Evolutionary conservation across 2,797 vertebrate genomes (phyloP), one percentile per base, ranked within the genome.

Genomic region (Sebastiscus tertius): DNA sequence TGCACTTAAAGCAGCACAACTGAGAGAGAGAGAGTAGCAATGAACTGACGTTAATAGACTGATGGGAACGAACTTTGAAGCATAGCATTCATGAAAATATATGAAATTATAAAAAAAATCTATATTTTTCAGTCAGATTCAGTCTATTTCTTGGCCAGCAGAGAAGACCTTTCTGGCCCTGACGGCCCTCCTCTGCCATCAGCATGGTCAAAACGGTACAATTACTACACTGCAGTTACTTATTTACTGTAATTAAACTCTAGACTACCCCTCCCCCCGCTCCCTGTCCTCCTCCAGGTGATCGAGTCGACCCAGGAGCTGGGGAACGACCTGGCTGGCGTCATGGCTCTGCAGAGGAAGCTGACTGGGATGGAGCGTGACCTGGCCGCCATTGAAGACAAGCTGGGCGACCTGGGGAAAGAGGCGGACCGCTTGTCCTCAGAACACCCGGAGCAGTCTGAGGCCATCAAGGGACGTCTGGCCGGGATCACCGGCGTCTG

Each of bases 271-370:
- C 20, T n/a, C 5, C 7, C 9, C 7, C 3, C 18, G 36, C 36
- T 3, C 4, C 11, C 22, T n/a, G 4, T 14, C 54, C 8, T n/a
- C 58, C 56, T 3, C 4, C 81, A 94, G 93, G 97, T 99, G 58
- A 99, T 99, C 0, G 98, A 99, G 92, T 99, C 98, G 14, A 99
- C 98, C 1, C 98, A 99, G 90, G 98, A 99, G 88, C 95, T 99
- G 83, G 98, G 98, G 14, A 99, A 99, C 0, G 98, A 99, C 92
- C 95, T 99, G 86, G 97, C 97, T 0, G 98, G 98, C 0, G 98
- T 99, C 82, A 99, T 99, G 97, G 98, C 98, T 14, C 95, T 99
- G 90, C 98, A 99, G 94, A 97, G 98, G 88, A 99, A 99, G 90
- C 93, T 99, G 90, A 99, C 98, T 0, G 98, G 98, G 80, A 99